Percentiles rank a stretch among this genome's conserved stretches.
These are phyloP conservation scores for Pandemis cinnamomeana DNA, from an alignment of 2,888 invertebrate species.

Conservation along the genomic window DNA sequence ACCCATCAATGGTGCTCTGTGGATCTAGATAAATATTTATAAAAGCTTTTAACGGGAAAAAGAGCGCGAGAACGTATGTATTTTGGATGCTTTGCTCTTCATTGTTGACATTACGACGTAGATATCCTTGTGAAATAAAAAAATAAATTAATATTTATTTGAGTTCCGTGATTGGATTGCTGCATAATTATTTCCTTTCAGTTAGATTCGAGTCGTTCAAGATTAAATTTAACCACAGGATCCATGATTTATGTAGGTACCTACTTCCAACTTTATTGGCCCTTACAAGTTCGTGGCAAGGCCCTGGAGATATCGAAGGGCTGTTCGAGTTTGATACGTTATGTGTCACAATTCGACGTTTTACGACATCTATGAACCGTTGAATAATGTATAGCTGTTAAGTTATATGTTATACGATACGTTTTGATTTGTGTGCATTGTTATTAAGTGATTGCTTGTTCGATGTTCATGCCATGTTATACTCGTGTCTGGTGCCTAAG, in stretches of 20 bases:
- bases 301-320: constrained; percentile 50
- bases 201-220: constrained; percentile 44
- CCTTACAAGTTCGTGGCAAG: constrained; percentile 54
- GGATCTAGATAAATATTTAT: constrained; percentile 24
- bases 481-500: background rate
- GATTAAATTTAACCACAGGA: constrained; percentile 58
- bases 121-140: no score
- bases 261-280: constrained; percentile 63
- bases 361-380: constrained; percentile 48
- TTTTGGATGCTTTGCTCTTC: background rate
- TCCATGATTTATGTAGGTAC: constrained; percentile 61
- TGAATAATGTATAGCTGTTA: constrained; percentile 47
- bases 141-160: background rate
- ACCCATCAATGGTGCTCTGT: constrained; percentile 34
- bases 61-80: constrained; percentile 25
- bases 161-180: constrained; percentile 1
- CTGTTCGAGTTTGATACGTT: constrained; percentile 51
- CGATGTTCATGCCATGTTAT: constrained; percentile 13
- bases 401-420: constrained; percentile 45
- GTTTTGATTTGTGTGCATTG: constrained; percentile 36
- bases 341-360: constrained; percentile 51
- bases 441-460: constrained; percentile 17
- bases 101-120: background rate
- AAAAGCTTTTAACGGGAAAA: constrained; percentile 22
- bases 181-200: constrained; percentile 46